A percentile compares a stretch with the other conserved stretches of the same genome.
Conservation (phyloP, 2,113 vertebrate species). For the Erythrolamprus reginae region DNA sequence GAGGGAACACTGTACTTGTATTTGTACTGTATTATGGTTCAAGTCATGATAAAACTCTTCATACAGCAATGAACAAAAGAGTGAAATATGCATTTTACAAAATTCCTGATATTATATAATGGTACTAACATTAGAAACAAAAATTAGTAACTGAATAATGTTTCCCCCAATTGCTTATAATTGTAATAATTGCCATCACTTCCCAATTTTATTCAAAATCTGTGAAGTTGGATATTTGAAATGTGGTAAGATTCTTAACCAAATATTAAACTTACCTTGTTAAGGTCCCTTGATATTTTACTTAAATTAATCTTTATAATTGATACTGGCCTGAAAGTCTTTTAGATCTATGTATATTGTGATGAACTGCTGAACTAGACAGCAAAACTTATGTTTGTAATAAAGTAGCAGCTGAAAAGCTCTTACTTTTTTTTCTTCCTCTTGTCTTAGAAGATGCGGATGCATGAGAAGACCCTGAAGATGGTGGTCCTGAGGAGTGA, state of each 20-base stretch:
- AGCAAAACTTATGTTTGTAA: not conserved
- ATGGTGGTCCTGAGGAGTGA: conserved; percentile 70
- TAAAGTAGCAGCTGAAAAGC: not conserved
- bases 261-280: not conserved
- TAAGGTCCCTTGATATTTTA: not conserved
- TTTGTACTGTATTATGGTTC: not conserved
- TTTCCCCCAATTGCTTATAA: not conserved
- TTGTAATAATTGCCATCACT: not conserved
- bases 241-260: not conserved
- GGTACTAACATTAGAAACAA: not conserved
- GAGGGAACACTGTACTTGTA: too few relatives aligned
- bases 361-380: not conserved
- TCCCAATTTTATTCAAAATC: not conserved
- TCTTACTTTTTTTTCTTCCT: conserved; percentile 72
- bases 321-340: not conserved
- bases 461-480: conserved; percentile 77
- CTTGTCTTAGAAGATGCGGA: conserved; percentile 77
- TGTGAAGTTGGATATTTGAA: not conserved
- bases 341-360: not conserved
- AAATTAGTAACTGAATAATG: not conserved
- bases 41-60: not conserved
- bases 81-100: not conserved
- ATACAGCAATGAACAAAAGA: not conserved
- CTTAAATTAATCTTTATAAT: not conserved
- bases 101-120: not conserved